phyloP scores from a whole-genome alignment of 2,113 vertebrate genomes.

The Notothenia coriiceps region DNA sequence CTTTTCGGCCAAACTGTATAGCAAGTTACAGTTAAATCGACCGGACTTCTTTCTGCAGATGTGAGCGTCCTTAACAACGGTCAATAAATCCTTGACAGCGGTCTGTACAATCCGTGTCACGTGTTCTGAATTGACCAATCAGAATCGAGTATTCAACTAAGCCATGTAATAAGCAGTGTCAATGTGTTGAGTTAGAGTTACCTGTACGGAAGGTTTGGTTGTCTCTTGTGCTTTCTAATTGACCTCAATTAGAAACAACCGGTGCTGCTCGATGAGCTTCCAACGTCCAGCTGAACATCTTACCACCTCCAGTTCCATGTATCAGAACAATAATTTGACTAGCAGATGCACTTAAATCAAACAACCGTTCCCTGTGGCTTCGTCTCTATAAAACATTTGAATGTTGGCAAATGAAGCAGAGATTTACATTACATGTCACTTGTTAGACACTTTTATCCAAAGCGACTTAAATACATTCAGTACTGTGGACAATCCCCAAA shows the following conservation, averaged over 20 bases:
- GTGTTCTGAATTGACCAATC: too few relatives aligned
- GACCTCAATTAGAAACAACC: neutral
- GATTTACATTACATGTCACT: conserved; percentile 8
- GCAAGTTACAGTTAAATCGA: too few relatives aligned
- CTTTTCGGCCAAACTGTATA: too few relatives aligned
- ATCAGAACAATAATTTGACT: conserved; percentile 13
- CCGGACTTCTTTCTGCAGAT: too few relatives aligned
- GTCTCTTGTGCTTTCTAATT: neutral
- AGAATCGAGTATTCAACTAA: too few relatives aligned
- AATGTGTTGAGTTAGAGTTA: neutral
- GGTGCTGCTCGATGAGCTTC: neutral
- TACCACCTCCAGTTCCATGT: too few relatives aligned
- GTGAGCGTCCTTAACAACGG: too few relatives aligned
- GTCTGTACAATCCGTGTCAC: too few relatives aligned
- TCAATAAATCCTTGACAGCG: too few relatives aligned
- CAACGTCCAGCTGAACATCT: neutral
- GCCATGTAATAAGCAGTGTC: neutral
- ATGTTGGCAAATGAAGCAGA: conserved; percentile 38
- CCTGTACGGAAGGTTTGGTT: neutral
- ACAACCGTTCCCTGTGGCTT: neutral
- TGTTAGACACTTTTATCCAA: too few relatives aligned
- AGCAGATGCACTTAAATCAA: neutral
- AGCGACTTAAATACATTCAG: too few relatives aligned
- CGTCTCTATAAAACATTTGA: conserved; percentile 33
- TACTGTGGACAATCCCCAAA: too few relatives aligned